Conservation (phyloP, 2,888 invertebrate species). For the Imbricaverruca yamaguchii region DNA sequence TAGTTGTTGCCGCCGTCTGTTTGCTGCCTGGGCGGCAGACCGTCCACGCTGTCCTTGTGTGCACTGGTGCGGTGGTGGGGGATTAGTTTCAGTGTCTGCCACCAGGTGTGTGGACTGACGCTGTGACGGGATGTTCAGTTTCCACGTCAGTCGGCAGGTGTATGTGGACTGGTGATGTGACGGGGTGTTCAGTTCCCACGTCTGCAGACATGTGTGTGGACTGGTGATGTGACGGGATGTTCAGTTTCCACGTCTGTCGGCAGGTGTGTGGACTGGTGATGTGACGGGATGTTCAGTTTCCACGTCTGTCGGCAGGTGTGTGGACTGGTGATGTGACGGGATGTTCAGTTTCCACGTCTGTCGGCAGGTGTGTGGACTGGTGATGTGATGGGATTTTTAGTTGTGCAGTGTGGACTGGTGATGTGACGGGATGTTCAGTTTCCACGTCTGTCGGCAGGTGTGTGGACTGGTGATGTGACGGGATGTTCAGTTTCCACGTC, state of each 20-base stretch:
- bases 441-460: conserved; percentile 7
- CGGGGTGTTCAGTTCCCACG: not conserved
- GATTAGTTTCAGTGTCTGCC: too few species aligned
- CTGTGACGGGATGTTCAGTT: not conserved
- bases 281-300: too few species aligned
- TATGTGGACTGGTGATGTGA: not conserved
- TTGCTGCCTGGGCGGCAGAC: too few species aligned
- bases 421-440: not conserved
- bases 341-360: too few species aligned
- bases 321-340: not conserved
- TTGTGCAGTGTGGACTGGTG: not conserved
- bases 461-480: not conserved
- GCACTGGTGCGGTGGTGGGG: too few species aligned
- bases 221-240: not conserved
- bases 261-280: not conserved
- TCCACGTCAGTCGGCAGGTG: not conserved
- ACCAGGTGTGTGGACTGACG: not conserved
- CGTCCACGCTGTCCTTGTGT: too few species aligned
- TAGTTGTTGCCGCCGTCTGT: too few species aligned
- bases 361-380: not conserved
- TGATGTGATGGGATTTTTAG: too few species aligned
- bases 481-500: too few species aligned
- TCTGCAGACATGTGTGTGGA: not conserved
- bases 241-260: too few species aligned
- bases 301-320: too few species aligned